phyloP scores from a whole-genome alignment of 2,113 vertebrate genomes.

The Eira barbara region DNA sequence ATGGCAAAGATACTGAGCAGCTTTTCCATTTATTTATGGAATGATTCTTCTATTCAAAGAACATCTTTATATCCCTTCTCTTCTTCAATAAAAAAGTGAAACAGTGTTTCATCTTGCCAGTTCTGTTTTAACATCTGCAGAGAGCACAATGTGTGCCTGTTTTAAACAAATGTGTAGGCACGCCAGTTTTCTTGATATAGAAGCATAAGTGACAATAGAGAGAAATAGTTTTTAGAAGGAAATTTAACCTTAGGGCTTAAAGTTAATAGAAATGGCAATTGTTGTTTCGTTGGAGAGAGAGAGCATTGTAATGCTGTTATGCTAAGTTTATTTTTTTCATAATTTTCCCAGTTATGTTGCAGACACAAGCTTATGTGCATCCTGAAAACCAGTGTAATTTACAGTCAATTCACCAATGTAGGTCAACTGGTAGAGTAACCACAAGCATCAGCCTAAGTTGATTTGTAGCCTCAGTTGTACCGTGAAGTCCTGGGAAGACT shows the following conservation, averaged over 20 bases:
- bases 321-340: slow-evolving; percentile 1
- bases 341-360: background rate
- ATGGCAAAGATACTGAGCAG: slow-evolving; percentile 32
- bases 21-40: slow-evolving; percentile 56
- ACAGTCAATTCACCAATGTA: background rate
- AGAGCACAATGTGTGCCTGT: slow-evolving; percentile 29
- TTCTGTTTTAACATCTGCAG: slow-evolving; percentile 65
- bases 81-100: slow-evolving; percentile 43
- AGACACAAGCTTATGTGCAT: background rate
- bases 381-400: background rate
- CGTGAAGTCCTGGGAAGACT: background rate
- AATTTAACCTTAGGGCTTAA: slow-evolving; percentile 31
- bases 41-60: slow-evolving; percentile 53
- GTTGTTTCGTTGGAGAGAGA: background rate
- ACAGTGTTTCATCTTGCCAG: slow-evolving; percentile 26
- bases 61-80: slow-evolving; percentile 53
- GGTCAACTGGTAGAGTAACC: background rate
- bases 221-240: slow-evolving; percentile 41
- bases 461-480: background rate
- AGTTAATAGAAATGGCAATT: slow-evolving; percentile 32
- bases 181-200: slow-evolving; percentile 17
- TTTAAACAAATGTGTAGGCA: slow-evolving; percentile 66
- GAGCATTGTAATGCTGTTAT: background rate
- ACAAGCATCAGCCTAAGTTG: background rate
- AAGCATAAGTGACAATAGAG: slow-evolving; percentile 28